Evolutionary conservation across 1,140 invertebrate genomes (phyloP).

Genomic region (Gryllus bimaculatus): DNA sequence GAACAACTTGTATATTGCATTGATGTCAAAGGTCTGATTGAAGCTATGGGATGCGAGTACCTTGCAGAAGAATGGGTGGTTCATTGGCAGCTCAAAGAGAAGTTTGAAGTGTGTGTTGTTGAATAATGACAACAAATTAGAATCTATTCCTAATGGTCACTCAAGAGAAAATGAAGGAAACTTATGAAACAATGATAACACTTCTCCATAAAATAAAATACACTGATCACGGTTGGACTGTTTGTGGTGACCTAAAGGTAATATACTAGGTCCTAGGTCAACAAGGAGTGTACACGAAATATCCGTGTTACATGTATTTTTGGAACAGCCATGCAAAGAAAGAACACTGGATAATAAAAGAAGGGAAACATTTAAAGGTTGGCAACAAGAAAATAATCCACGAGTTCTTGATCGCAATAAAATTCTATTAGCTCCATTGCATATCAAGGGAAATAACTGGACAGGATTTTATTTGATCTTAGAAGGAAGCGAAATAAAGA

Average conservation of each 20-base stretch:
- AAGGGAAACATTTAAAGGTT: neutral
- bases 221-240: slow-evolving; percentile 27
- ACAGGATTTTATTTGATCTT: too few relatives aligned
- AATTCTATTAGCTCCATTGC: too few relatives aligned
- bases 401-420: neutral
- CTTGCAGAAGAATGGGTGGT: slow-evolving; percentile 12
- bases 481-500: too few relatives aligned
- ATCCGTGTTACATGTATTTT: neutral
- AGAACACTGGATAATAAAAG: slow-evolving; percentile 9
- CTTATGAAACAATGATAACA: slow-evolving; percentile 28
- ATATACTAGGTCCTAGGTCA: slow-evolving; percentile 18
- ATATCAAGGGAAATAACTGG: too few relatives aligned
- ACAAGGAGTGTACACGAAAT: slow-evolving; percentile 12
- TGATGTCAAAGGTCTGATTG: neutral
- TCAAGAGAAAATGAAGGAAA: slow-evolving; percentile 31
- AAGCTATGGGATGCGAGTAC: neutral
- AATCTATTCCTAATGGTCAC: slow-evolving; percentile 29
- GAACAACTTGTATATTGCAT: neutral
- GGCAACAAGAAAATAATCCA: neutral
- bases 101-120: slow-evolving; percentile 34
- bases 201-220: slow-evolving; percentile 31
- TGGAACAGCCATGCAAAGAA: neutral
- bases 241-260: slow-evolving; percentile 29
- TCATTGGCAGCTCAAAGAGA: slow-evolving; percentile 31
- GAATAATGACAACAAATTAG: slow-evolving; percentile 33